These are phyloP conservation scores for Nothoprocta pentlandii DNA, from an alignment of 2,113 vertebrate genomes.

Conservation along the genomic window DNA sequence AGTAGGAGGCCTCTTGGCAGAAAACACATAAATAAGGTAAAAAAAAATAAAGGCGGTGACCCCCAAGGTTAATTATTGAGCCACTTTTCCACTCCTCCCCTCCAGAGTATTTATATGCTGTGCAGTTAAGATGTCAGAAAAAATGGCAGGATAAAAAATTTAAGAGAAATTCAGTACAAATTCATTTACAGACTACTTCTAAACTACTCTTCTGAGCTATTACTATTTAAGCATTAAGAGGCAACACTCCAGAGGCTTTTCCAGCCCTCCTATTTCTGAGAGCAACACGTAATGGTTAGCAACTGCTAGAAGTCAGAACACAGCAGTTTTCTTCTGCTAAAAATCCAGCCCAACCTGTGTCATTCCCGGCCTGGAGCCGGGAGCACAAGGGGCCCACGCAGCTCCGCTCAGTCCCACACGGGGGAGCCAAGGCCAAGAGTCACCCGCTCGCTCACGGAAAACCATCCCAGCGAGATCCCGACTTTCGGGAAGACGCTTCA, in stretches of 20 bases:
- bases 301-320: neutral
- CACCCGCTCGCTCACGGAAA: neutral
- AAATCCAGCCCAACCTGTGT: neutral
- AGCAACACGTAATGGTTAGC: neutral
- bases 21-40: neutral
- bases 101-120: constrained; percentile 8
- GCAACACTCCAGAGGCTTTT: neutral
- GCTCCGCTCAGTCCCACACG: constrained; percentile 34
- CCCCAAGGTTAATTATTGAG: neutral
- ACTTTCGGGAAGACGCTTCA: neutral
- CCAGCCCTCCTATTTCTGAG: neutral
- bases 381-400: constrained; percentile 10
- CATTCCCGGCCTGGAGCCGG: no score
- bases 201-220: neutral
- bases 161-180: neutral
- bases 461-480: accelerated
- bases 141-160: neutral
- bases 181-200: neutral
- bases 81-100: neutral
- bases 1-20: neutral
- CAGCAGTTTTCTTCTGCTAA: neutral
- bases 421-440: constrained; percentile 51
- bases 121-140: neutral
- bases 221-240: neutral
- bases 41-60: neutral